Evolutionary conservation across 2,888 invertebrate species (phyloP).

Genomic region (Lithophane leautieri): DNA sequence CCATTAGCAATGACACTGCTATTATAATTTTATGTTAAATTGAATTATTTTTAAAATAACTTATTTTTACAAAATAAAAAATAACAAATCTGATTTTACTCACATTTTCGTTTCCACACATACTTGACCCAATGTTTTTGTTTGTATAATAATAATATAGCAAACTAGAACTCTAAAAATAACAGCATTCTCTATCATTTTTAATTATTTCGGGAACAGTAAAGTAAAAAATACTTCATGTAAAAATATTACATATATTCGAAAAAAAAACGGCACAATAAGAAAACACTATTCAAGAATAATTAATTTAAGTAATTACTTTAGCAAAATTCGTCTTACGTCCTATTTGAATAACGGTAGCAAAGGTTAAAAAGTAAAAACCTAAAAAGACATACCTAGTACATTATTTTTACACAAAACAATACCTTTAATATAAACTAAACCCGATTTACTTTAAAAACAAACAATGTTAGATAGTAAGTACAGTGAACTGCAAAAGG

Average conservation of each 20-base stretch:
- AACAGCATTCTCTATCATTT: slow-evolving; percentile 9
- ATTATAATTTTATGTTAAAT: background rate
- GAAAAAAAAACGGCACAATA: background rate
- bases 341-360: background rate
- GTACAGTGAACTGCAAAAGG: slow-evolving; percentile 12
- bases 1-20: background rate
- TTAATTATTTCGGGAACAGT: background rate
- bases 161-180: slow-evolving; percentile 7
- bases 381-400: background rate
- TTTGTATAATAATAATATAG: slow-evolving; percentile 11
- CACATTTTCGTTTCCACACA: slow-evolving; percentile 54
- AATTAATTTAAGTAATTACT: background rate
- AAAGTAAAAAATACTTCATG: background rate
- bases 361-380: background rate
- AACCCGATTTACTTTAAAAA: background rate
- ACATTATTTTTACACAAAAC: background rate
- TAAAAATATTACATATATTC: background rate
- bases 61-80: background rate
- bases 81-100: slow-evolving; percentile 8
- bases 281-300: background rate
- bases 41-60: background rate
- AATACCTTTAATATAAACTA: background rate
- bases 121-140: slow-evolving; percentile 35
- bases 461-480: slow-evolving; percentile 3
- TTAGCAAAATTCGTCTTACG: background rate